phyloP scores from a whole-genome alignment of 2,888 invertebrate species.

The Stenotaenia linearis region DNA sequence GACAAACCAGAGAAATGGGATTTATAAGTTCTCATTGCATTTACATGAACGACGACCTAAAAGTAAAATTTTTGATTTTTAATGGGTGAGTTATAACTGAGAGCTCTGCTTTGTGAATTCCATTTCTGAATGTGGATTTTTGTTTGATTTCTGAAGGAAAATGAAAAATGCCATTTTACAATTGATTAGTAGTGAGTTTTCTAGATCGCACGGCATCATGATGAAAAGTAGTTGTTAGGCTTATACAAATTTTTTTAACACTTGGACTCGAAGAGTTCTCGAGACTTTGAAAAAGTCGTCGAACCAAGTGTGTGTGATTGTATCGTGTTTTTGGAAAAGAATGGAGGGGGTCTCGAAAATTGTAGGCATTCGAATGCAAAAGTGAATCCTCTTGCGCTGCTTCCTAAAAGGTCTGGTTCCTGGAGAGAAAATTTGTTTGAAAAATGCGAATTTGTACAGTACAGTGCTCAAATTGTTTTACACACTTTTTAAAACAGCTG shows the following conservation, averaged over 20 bases:
- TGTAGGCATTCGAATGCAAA: not conserved
- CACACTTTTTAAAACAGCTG: conserved; percentile 3
- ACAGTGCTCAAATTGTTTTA: conserved; percentile 4
- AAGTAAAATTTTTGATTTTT: not conserved
- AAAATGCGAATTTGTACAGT: not conserved
- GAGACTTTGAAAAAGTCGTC: not conserved
- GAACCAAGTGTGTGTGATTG: not conserved
- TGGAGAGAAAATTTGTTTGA: not conserved
- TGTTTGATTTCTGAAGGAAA: not conserved
- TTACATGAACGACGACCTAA: not conserved
- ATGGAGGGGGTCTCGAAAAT: not conserved
- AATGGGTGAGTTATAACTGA: not conserved
- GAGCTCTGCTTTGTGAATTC: conserved; percentile 1
- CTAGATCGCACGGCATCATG: not conserved
- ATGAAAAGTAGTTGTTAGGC: not conserved
- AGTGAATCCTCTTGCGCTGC: not conserved
- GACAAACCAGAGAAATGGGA: too few relatives aligned
- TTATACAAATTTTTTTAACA: not conserved
- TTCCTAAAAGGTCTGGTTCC: conserved; percentile 4
- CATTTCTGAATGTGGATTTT: not conserved
- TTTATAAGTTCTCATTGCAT: not conserved
- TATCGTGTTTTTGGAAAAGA: not conserved
- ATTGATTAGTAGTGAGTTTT: not conserved
- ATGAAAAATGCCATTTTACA: conserved; percentile 2
- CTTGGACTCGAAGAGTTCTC: not conserved